These are phyloP conservation scores for Lydus trimaculatus DNA, from an alignment of 2,888 invertebrate species.

Conservation along the genomic window DNA sequence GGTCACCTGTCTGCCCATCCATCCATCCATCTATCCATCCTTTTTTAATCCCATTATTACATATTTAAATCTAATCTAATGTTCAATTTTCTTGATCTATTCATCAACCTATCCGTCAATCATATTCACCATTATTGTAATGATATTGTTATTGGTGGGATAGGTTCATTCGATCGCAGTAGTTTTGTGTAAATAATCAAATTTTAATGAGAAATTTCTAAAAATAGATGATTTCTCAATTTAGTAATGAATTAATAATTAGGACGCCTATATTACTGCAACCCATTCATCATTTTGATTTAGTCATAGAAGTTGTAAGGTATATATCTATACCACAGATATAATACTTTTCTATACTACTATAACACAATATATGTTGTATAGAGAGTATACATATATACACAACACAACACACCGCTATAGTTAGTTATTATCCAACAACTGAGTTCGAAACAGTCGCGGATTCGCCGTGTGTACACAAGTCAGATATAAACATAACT, in stretches of 20 bases:
- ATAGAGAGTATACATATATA: not conserved
- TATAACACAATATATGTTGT: not conserved
- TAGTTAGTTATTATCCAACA: slow-evolving; percentile 7
- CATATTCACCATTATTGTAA: not conserved
- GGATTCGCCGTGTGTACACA: not conserved
- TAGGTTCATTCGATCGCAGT: not conserved
- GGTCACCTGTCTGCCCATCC: not conserved
- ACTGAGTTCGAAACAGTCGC: not conserved
- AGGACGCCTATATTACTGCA: slow-evolving; percentile 31
- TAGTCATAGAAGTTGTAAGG: slow-evolving; percentile 20
- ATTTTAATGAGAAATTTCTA: slow-evolving; percentile 16
- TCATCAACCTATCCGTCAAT: not conserved
- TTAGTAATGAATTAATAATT: slow-evolving; percentile 23
- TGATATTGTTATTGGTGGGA: not conserved
- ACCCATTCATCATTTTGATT: slow-evolving; percentile 34
- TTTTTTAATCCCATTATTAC: not conserved
- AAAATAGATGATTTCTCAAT: slow-evolving; percentile 27
- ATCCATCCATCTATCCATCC: not conserved
- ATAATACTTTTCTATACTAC: slow-evolving; percentile 4
- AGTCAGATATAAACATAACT: not conserved
- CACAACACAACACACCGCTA: slow-evolving; percentile 4
- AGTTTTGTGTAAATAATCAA: not conserved
- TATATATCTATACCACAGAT: slow-evolving; percentile 2
- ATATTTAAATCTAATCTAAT: not conserved
- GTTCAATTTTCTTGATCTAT: not conserved